A percentile compares a stretch with the other conserved stretches of the same genome.
These are phyloP conservation scores for Vulpes vulpes DNA, from an alignment of 2,113 vertebrate species.

Conservation along the genomic window DNA sequence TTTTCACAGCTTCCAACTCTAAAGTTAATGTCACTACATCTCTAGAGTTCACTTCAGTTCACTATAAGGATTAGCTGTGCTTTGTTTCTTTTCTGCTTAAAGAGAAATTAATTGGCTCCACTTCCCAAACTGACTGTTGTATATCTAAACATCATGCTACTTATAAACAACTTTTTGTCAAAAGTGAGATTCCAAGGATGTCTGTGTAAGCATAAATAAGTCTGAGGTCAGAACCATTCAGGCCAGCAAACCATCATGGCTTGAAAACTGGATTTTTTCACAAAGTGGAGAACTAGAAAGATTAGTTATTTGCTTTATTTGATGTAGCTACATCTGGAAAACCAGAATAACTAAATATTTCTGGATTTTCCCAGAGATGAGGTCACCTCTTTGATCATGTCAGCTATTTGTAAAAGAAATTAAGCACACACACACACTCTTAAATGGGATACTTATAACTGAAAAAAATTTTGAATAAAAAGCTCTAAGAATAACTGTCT, in stretches of 20 bases:
- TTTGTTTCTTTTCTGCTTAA: constrained; percentile 42
- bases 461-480: constrained; percentile 40
- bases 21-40: neutral
- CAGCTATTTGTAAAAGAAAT: constrained; percentile 21
- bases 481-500: neutral
- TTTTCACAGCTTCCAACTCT: neutral
- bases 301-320: neutral
- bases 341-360: neutral
- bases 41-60: constrained; percentile 56
- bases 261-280: neutral
- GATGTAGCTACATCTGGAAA: neutral
- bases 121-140: constrained; percentile 20
- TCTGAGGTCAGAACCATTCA: constrained; percentile 2
- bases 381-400: neutral
- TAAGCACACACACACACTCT: neutral
- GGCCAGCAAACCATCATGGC: neutral
- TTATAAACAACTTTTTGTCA: constrained; percentile 64
- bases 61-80: constrained; percentile 22
- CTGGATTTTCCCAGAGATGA: constrained; percentile 15
- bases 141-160: constrained; percentile 57
- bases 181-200: constrained; percentile 66
- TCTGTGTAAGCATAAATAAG: constrained; percentile 43
- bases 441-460: neutral
- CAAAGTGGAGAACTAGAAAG: neutral
- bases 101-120: constrained; percentile 68